Evolutionary conservation across 2,113 vertebrate genomes (phyloP), one percentile per base, ranked within the genome.

Genomic region (Litocranius walleri): DNA sequence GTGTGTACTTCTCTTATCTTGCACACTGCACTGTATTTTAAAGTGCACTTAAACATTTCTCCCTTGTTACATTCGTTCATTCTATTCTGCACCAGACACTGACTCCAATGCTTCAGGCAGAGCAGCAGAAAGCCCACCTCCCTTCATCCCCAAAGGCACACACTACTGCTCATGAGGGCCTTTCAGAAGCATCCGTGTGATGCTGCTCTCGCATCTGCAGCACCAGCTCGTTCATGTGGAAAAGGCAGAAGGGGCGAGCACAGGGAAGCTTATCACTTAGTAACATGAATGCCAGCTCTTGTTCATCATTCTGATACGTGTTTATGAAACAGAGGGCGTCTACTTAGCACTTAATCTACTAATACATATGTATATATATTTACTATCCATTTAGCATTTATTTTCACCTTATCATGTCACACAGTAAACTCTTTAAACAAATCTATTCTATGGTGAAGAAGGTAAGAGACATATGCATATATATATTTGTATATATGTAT

Each of bases 181-280:
- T 64, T 27, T 40, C 19, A 5, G 57, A 11, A 3, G 6, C 13
- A n/a, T 6, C 3, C 2, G 0, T n/a, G 10, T 30, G 82, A 15
- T n/a, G 1, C 0, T 62, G 27, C 33, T 29, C n/a, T 23, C 3
- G 8, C 4, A 78, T 33, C 33, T 6, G 2, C 7, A 88, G 21
- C 9, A 6, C 23, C 29, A 45, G 14, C 5, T 40, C 16, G 6
- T 29, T 45, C 30, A 45, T 33, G 27, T 11, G 15, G 25, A 27
- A 88, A 86, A 3, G 4, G 36, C 27, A 94, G 40, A 92, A 90
- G 8, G 11, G 2, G 1, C 54, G 12, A 86, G 56, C 3, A 6
- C 52, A 81, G 40, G 19, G 19, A 48, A 25, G n/a, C 16, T 5
- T 30, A 25, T 19, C 43, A 81, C 36, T 23, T 67, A 27, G n/a